Evolutionary conservation across 2,113 vertebrate species (phyloP).

Genomic region (Tympanuchus pallidicinctus): DNA sequence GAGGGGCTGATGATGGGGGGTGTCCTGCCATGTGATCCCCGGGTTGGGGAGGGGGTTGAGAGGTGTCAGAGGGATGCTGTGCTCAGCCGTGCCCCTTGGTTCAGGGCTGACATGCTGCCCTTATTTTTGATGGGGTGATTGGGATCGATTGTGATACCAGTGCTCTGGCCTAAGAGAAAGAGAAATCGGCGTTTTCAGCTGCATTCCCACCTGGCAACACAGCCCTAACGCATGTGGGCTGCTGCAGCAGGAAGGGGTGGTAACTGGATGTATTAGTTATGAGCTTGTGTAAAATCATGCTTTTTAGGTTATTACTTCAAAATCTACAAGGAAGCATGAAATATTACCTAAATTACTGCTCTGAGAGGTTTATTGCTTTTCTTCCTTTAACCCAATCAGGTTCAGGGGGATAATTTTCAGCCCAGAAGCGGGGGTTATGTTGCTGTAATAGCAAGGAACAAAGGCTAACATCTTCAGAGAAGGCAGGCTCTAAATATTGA

Average conservation of each 20-base stretch:
- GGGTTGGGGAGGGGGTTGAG: not conserved
- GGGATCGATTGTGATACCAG: rapidly evolving
- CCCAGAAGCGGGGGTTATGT: constrained; percentile 40
- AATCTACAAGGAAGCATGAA: constrained; percentile 12
- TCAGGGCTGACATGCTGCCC: not conserved
- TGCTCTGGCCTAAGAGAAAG: not conserved
- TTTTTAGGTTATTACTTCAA: not conserved
- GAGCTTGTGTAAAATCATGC: not conserved
- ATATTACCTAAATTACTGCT: not conserved
- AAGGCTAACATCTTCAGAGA: constrained; percentile 17
- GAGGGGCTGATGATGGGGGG: not conserved
- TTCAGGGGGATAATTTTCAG: constrained; percentile 25
- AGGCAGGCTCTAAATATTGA: constrained; percentile 60
- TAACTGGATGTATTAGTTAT: not conserved
- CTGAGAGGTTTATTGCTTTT: constrained; percentile 31
- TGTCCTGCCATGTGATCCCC: not conserved
- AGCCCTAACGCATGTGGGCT: not conserved
- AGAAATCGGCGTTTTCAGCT: not conserved
- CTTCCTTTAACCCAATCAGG: not conserved
- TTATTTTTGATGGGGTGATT: not conserved
- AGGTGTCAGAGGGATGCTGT: not conserved
- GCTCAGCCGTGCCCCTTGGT: rapidly evolving
- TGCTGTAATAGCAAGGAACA: constrained; percentile 20
- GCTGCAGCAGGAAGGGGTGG: not conserved
- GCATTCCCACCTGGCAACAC: not conserved